A percentile compares a stretch with the other conserved stretches of the same genome.
Evolutionary conservation across 2,888 invertebrate genomes (phyloP).

Genomic region (Endotricha flammealis): DNA sequence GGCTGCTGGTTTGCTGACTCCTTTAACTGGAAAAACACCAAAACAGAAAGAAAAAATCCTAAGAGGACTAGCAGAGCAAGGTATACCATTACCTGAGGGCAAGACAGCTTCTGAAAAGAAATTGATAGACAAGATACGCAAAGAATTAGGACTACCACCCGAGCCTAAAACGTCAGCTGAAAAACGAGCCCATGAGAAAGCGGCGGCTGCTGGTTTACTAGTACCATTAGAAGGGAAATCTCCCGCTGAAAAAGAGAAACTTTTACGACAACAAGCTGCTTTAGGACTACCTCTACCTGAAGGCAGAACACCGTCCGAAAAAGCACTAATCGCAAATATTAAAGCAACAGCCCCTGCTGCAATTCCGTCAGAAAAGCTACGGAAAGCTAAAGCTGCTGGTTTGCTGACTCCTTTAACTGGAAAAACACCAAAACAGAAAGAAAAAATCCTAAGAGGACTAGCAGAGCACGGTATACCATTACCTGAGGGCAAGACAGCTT

Average conservation of each 20-base stretch:
- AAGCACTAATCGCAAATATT: conserved; percentile 26
- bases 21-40: conserved; percentile 17
- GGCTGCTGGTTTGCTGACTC: conserved; percentile 5
- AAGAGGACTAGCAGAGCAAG: conserved; percentile 1
- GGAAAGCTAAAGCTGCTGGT: conserved; percentile 18
- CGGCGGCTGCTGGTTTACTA: conserved; percentile 24
- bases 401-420: conserved; percentile 15
- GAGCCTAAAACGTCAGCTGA: conserved; percentile 21
- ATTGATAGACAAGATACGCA: conserved; percentile 22
- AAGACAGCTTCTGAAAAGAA: conserved; percentile 15
- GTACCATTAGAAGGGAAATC: conserved; percentile 31
- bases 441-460: conserved; percentile 15
- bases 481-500: conserved; percentile 12
- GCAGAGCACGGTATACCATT: conserved; percentile 14
- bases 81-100: conserved; percentile 12
- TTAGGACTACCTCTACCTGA: conserved; percentile 28
- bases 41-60: conserved; percentile 5
- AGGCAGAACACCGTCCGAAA: conserved; percentile 31
- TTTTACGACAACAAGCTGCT: conserved; percentile 24
- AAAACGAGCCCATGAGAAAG: conserved; percentile 22
- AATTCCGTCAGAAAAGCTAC: conserved; percentile 12
- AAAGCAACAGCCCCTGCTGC: conserved; percentile 2
- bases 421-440: conserved; percentile 15
- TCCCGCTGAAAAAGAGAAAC: conserved; percentile 29
- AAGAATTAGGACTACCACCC: conserved; percentile 24